Conservation (phyloP, 2,888 invertebrate species). For the Eupeodes latifasciatus region DNA sequence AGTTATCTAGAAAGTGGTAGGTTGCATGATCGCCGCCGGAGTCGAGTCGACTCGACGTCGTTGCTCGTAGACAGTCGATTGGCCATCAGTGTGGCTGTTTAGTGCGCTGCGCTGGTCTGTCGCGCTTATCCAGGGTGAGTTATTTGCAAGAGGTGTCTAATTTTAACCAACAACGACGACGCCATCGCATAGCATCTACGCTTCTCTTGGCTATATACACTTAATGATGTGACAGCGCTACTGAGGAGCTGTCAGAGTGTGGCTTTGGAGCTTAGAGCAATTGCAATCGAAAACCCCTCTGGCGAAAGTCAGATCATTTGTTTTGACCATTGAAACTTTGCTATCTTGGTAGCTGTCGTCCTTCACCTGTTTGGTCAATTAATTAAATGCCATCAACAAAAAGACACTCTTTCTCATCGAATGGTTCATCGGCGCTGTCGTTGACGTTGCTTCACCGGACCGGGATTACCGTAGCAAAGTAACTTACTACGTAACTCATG, state of each 20-base stretch:
- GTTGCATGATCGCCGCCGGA: conserved; percentile 49
- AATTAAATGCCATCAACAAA: conserved; percentile 60
- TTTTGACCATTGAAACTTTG: conserved; percentile 62
- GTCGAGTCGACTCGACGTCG: neutral
- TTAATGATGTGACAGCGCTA: conserved; percentile 51
- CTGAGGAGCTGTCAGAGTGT: conserved; percentile 7
- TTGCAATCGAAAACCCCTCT: conserved; percentile 11
- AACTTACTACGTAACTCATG: conserved; percentile 31
- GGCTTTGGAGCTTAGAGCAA: neutral
- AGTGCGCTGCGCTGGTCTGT: neutral
- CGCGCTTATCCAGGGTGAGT: conserved; percentile 23
- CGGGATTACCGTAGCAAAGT: neutral
- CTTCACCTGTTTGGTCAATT: conserved; percentile 69
- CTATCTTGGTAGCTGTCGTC: conserved; percentile 65
- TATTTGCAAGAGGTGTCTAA: conserved; percentile 62
- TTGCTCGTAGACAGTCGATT: neutral
- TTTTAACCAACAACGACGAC: conserved; percentile 31
- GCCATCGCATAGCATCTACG: conserved; percentile 15
- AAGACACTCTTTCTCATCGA: conserved; percentile 47
- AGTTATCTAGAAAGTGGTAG: conserved; percentile 65
- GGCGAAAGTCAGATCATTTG: conserved; percentile 70
- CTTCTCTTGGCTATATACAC: conserved; percentile 5
- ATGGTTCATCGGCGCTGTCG: neutral
- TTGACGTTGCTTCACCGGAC: neutral
- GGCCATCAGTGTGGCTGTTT: neutral